phyloP scores from a whole-genome alignment of 2,888 invertebrate genomes.

The Pseudanteris insignis region DNA sequence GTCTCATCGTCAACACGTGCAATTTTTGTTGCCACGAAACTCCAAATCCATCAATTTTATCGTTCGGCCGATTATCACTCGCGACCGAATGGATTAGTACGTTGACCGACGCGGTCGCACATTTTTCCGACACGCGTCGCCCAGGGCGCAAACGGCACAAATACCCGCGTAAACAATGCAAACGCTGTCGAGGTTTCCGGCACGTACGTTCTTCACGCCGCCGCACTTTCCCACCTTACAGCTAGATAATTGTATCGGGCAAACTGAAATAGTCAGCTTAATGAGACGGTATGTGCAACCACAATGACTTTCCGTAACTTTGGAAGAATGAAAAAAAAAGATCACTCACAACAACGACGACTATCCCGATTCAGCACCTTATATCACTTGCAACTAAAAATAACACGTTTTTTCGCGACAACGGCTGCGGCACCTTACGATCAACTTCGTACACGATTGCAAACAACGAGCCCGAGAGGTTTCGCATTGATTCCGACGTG shows the following conservation, averaged over 20 bases:
- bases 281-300: conserved; percentile 7
- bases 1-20: not conserved
- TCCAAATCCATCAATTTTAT: conserved; percentile 32
- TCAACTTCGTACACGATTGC: no score
- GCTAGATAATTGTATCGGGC: conserved; percentile 14
- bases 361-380: no score
- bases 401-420: no score
- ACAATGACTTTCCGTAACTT: no score
- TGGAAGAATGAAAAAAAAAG: no score
- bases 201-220: conserved; percentile 27
- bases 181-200: conserved; percentile 10
- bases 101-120: conserved; percentile 53
- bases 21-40: no score
- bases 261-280: conserved; percentile 8
- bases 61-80: conserved; percentile 3
- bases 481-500: conserved; percentile 1
- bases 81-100: not conserved
- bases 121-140: conserved; percentile 38
- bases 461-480: conserved; percentile 6
- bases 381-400: no score
- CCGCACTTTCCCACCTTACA: conserved; percentile 34
- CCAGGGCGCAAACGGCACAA: conserved; percentile 18
- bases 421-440: no score
- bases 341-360: no score
- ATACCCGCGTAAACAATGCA: conserved; percentile 25